Evolutionary conservation across 2,888 invertebrate species (phyloP), one percentile per base, ranked within the genome.

Genomic region (Diaprepes abbreviatus): DNA sequence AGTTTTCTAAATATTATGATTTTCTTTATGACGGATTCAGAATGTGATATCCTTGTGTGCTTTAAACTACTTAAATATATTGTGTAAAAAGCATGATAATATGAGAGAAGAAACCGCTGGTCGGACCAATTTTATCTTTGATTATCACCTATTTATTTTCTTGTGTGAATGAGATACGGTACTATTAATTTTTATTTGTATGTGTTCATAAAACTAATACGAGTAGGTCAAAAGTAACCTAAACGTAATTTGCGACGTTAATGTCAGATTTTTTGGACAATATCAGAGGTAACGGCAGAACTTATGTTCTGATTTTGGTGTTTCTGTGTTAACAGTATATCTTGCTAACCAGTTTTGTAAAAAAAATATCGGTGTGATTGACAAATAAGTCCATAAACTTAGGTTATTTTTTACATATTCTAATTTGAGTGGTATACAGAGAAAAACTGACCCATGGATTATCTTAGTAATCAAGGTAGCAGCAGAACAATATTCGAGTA

Each of bases 71-170:
- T 48, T 66, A 48, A 50, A 50, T 40, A 50, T 38, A 38, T 50
- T 66, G 33, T 66, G 52, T 59, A 66, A 66, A 59, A 52, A 66
- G 17, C 21, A 54, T 48, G 55, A 60, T 54, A 67, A 24, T 33
- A 31, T 58, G 50, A 55, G 38, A 52, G 66, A 59, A 50, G 33
- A 57, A 55, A 43, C 70, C 70, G 70, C 70, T 70, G 70, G 70
- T 60, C 70, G 70, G 70, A 65, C 64, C 69, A 69, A 64, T 55
- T 57, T 38, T 54, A 17, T 48, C 17, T 64, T 64, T 54, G 54
- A 36, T 54, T 35, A 38, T 60, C 38, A 43, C 35, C 33, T 55
- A 55, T 55, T 55, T 55, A 38, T 55, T 55, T 38, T 38, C 24
- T 24, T 55, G 35, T 55, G 21, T 55, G 55, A 55, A 36, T 55